A percentile compares a stretch with the other conserved stretches of the same genome.
These are phyloP conservation scores for Morbakka virulenta DNA, from an alignment of 30 jellyfish, hydroid and myxozoan genomes.

Conservation along the genomic window DNA sequence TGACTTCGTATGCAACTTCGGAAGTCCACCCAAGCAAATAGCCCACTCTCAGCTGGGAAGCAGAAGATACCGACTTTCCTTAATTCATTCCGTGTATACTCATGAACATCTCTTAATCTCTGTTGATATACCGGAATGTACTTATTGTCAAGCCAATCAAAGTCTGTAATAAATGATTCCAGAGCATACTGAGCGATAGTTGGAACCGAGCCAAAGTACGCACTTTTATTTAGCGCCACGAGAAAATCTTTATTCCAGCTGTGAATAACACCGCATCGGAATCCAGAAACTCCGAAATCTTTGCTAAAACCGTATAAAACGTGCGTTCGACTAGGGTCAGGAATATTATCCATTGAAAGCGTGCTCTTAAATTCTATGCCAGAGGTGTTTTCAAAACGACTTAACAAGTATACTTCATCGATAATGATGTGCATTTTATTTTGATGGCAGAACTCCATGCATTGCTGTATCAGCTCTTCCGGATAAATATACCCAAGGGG, in stretches of 20 bases:
- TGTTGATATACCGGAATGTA: conserved; percentile 37
- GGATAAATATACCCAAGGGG: conserved; percentile 70
- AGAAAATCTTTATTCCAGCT: conserved; percentile 53
- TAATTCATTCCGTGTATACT: conserved; percentile 27
- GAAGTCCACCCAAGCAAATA: conserved; percentile 65
- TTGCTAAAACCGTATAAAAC: conserved; percentile 84
- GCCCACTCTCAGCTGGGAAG: conserved; percentile 42
- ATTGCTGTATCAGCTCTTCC: conserved; percentile 20
- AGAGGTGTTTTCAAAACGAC: conserved; percentile 39
- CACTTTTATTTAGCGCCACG: conserved; percentile 17
- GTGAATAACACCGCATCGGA: conserved; percentile 72
- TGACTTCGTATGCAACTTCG: conserved; percentile 5
- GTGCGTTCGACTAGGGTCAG: conserved; percentile 44
- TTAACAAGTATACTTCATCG: conserved; percentile 70
- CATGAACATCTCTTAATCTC: conserved; percentile 30
- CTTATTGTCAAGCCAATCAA: conserved; percentile 58
- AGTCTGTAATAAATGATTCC: conserved; percentile 31
- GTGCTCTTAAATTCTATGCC: no score
- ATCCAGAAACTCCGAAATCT: conserved; percentile 76
- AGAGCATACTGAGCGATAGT: conserved; percentile 53
- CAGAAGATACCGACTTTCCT: conserved; percentile 4
- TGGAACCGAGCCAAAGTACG: conserved; percentile 65
- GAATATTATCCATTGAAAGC: conserved; percentile 9
- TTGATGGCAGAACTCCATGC: conserved; percentile 33
- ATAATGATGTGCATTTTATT: conserved; percentile 53